phyloP scores from a whole-genome alignment of 1,140 invertebrate genomes.

The Drosophila fuyamai region DNA sequence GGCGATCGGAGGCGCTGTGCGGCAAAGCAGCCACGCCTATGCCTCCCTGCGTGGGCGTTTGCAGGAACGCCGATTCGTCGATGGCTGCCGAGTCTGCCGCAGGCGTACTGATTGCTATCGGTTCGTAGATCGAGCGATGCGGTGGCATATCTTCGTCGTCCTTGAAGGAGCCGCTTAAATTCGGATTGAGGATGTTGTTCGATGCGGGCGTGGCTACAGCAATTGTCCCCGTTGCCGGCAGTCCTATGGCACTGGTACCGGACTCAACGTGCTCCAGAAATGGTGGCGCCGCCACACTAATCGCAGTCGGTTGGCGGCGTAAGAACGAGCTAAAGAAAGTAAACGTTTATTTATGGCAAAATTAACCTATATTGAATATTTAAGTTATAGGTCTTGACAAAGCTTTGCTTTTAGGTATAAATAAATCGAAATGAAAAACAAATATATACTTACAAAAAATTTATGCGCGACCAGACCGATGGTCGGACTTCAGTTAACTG shows the following conservation, averaged over 20 bases:
- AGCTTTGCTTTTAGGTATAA: too few species aligned
- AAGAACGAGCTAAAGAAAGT: slow-evolving; percentile 51
- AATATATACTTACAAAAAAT: slow-evolving; percentile 50
- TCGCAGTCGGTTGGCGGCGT: slow-evolving; percentile 44
- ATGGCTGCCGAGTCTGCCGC: slow-evolving; percentile 30
- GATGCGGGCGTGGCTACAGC: slow-evolving; percentile 64
- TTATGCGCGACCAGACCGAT: slow-evolving; percentile 60
- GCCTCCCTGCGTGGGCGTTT: slow-evolving; percentile 71
- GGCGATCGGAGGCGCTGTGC: slow-evolving; percentile 46
- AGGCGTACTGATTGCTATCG: slow-evolving; percentile 58
- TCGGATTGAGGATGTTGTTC: slow-evolving; percentile 84
- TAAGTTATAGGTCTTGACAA: too few species aligned
- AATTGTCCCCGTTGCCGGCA: slow-evolving; percentile 26
- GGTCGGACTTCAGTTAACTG: slow-evolving; percentile 50
- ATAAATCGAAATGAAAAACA: background rate
- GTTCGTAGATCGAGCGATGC: slow-evolving; percentile 80
- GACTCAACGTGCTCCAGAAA: slow-evolving; percentile 66
- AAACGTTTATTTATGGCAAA: background rate
- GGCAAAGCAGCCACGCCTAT: slow-evolving; percentile 81
- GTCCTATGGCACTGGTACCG: slow-evolving; percentile 28
- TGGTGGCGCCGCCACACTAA: slow-evolving; percentile 74
- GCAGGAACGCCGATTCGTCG: slow-evolving; percentile 70
- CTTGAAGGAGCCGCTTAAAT: slow-evolving; percentile 84
- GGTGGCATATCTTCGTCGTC: slow-evolving; percentile 78
- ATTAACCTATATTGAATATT: too few species aligned